phyloP scores from a whole-genome alignment of 2,113 vertebrate species.

The Toxotes chatareus region DNA sequence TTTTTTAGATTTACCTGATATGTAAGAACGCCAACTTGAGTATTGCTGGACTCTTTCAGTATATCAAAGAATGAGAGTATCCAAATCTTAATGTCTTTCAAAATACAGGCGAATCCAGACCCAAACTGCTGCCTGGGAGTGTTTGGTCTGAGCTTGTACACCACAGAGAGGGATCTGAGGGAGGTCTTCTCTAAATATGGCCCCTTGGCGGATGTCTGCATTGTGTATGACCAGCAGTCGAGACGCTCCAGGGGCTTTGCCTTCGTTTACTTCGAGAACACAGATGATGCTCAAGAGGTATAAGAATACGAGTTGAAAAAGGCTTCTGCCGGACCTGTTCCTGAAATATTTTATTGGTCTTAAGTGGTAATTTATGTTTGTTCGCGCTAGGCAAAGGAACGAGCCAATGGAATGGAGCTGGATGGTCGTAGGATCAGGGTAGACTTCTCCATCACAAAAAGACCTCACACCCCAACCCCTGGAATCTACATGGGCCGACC shows the following conservation, averaged over 20 bases:
- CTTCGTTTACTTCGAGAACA: constrained; percentile 96
- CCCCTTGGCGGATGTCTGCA: constrained; percentile 91
- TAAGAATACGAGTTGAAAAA: not conserved
- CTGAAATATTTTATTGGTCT: not conserved
- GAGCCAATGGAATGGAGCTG: constrained; percentile 97
- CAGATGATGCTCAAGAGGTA: constrained; percentile 93
- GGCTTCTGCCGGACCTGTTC: not conserved
- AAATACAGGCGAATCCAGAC: constrained; percentile 92
- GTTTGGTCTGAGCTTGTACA: constrained; percentile 96
- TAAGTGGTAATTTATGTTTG: not conserved
- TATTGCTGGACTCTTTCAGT: not conserved
- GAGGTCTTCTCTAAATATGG: constrained; percentile 98
- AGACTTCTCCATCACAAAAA: constrained; percentile 97
- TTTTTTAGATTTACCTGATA: not conserved
- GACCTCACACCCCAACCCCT: constrained; percentile 96
- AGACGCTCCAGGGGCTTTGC: constrained; percentile 95
- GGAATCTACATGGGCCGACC: constrained; percentile 98
- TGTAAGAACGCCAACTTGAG: not conserved
- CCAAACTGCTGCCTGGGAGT: constrained; percentile 96
- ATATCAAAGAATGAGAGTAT: not conserved
- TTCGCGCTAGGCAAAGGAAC: constrained; percentile 91
- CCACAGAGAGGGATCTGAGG: constrained; percentile 94
- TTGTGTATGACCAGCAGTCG: constrained; percentile 97
- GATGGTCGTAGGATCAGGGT: constrained; percentile 95
- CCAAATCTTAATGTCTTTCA: not conserved